phyloP scores from a whole-genome alignment of 2,888 invertebrate species.

The Sinopyrophorus schimmeli region DNA sequence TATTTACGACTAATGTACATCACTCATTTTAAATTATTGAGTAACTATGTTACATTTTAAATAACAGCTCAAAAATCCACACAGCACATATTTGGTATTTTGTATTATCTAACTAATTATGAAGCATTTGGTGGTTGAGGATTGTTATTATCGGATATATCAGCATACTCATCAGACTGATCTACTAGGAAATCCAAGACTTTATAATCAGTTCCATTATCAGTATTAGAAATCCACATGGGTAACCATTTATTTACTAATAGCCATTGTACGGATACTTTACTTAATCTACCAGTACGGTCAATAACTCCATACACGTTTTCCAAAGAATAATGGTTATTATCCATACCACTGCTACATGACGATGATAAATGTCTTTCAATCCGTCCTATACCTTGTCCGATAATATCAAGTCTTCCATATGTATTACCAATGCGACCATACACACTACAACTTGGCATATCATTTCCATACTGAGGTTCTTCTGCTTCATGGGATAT shows the following conservation, averaged over 20 bases:
- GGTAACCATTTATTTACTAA: slow-evolving; percentile 69
- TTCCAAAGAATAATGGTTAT: slow-evolving; percentile 50
- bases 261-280: slow-evolving; percentile 67
- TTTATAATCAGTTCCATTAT: slow-evolving; percentile 59
- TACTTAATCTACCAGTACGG: slow-evolving; percentile 59
- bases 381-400: slow-evolving; percentile 60
- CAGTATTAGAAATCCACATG: slow-evolving; percentile 62
- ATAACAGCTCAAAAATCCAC: slow-evolving; percentile 8
- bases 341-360: slow-evolving; percentile 62
- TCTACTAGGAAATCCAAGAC: slow-evolving; percentile 54
- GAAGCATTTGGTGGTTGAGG: slow-evolving; percentile 18
- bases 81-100: slow-evolving; percentile 20
- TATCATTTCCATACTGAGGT: slow-evolving; percentile 22
- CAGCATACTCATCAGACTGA: slow-evolving; percentile 8
- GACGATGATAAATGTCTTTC: slow-evolving; percentile 67
- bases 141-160: slow-evolving; percentile 11
- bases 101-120: slow-evolving; percentile 10
- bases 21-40: slow-evolving; percentile 5
- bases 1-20: slow-evolving; percentile 1
- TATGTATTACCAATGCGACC: slow-evolving; percentile 56
- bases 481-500: slow-evolving; percentile 13
- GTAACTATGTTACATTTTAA: not conserved
- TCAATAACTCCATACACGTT: slow-evolving; percentile 51
- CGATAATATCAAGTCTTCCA: slow-evolving; percentile 61
- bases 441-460: slow-evolving; percentile 48